Evolutionary conservation across 1,140 invertebrate genomes (phyloP).

Genomic region (Drosophila gunungcola): DNA sequence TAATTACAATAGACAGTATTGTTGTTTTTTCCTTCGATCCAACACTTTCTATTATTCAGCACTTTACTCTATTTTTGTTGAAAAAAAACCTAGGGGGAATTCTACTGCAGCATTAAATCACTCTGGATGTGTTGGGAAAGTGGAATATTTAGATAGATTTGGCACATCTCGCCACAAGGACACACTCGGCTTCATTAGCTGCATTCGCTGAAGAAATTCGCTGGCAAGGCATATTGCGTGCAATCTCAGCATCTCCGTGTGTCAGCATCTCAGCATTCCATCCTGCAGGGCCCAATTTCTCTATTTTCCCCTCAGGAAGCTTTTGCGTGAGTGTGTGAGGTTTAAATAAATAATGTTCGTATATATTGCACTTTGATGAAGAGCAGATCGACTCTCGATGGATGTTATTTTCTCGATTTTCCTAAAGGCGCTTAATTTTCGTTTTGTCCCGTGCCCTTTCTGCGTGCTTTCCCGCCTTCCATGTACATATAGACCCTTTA

Average conservation of each 20-base stretch:
- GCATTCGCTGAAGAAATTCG: conserved; percentile 68
- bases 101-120: conserved; percentile 26
- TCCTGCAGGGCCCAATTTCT: conserved; percentile 56
- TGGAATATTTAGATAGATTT: conserved; percentile 48
- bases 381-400: conserved; percentile 37
- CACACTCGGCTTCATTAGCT: conserved; percentile 70
- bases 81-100: conserved; percentile 28
- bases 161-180: conserved; percentile 24
- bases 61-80: conserved; percentile 17
- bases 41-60: conserved; percentile 37
- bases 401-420: conserved; percentile 36
- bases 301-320: conserved; percentile 18
- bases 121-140: conserved; percentile 24
- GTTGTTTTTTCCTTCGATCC: conserved; percentile 40
- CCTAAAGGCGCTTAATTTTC: conserved; percentile 50
- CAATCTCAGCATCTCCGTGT: conserved; percentile 65
- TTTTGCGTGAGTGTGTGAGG: conserved; percentile 23
- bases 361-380: conserved; percentile 58
- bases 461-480: not conserved
- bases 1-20: conserved; percentile 57
- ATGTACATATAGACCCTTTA: conserved; percentile 9
- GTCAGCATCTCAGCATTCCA: conserved; percentile 56
- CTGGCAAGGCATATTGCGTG: conserved; percentile 77
- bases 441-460: conserved; percentile 23
- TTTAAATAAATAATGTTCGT: conserved; percentile 78